Conservation (phyloP, 2,797 vertebrate genomes). For the Brachyrhaphis roseni region DNA sequence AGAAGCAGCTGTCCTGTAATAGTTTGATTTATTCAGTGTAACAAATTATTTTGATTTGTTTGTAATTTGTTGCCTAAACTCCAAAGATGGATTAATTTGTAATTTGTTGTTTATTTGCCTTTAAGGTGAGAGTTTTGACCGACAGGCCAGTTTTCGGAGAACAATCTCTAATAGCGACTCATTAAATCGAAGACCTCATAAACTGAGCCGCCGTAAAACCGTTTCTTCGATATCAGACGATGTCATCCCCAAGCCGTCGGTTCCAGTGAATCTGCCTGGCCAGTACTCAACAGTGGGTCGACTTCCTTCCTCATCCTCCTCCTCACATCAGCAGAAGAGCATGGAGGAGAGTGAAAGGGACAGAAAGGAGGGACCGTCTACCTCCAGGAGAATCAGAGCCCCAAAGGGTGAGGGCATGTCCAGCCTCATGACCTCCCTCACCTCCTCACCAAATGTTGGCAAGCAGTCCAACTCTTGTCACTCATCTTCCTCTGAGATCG, state of each 20-base stretch:
- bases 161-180: constrained; percentile 89
- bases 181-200: constrained; percentile 86
- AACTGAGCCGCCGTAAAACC: constrained; percentile 90
- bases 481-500: constrained; percentile 73
- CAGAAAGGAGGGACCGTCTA: constrained; percentile 76
- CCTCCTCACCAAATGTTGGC: constrained; percentile 79
- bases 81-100: too few relatives aligned
- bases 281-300: constrained; percentile 83
- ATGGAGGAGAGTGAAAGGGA: constrained; percentile 15
- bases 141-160: constrained; percentile 93
- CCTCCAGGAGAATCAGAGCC: constrained; percentile 87
- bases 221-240: constrained; percentile 87
- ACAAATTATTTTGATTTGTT: too few relatives aligned
- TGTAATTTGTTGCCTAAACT: too few relatives aligned
- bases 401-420: constrained; percentile 89
- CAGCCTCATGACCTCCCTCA: constrained; percentile 89
- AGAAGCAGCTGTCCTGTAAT: too few relatives aligned
- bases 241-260: constrained; percentile 78
- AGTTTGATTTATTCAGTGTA: not conserved
- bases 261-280: constrained; percentile 73
- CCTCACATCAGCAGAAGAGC: constrained; percentile 69
- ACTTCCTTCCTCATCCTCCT: constrained; percentile 66
- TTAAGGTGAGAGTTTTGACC: constrained; percentile 95
- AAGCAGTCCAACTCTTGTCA: constrained; percentile 72
- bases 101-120: not conserved